Evolutionary conservation across 2,888 invertebrate genomes (phyloP), one percentile per base, ranked within the genome.

Genomic region (Limenitis camilla): DNA sequence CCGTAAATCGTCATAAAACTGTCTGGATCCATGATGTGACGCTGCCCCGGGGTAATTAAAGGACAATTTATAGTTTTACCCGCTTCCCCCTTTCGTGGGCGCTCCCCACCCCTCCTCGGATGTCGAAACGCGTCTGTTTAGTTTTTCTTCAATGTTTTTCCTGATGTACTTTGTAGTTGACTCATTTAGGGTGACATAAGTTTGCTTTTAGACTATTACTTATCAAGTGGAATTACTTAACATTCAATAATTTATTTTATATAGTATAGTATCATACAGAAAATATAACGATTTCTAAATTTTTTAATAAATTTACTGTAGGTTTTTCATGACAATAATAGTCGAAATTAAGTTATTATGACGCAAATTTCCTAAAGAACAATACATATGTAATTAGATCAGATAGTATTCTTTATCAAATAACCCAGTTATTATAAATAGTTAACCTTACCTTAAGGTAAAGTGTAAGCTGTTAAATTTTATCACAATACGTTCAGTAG

Each of bases 21-120:
- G 91, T 91, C 91, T 90, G 88, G 90, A 89, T 90, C 90, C 89
- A 89, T 90, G 91, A 91, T 90, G 91, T 91, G 91, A 91, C 91
- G 88, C 87, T 87, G 88, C 88, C 88, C 88, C 77, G 81, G 87
- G 88, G 88, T 88, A 88, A 88, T 88, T 88, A 88, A 87, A 88
- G 84, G 81, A 88, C 81, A 87, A 88, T 88, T 88, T 88, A 88
- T 88, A 88, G 88, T 87, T 85, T 79, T 74, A 72, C 75, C 69
- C 66, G 71, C 69, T 67, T 67, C 72, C 77, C 78, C 77, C 73
- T 69, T 71, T 66, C 64, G 67, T 68, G 64, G 67, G 64, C 64
- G 63, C 67, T 68, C 65, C 66, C 71, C 66, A 66, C 56, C 61
- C 65, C 73, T 68, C 69, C 71, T 68, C 72, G 66, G 68, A 72